phyloP scores from a whole-genome alignment of 2,113 vertebrate species.

The Amphiprion percula region DNA sequence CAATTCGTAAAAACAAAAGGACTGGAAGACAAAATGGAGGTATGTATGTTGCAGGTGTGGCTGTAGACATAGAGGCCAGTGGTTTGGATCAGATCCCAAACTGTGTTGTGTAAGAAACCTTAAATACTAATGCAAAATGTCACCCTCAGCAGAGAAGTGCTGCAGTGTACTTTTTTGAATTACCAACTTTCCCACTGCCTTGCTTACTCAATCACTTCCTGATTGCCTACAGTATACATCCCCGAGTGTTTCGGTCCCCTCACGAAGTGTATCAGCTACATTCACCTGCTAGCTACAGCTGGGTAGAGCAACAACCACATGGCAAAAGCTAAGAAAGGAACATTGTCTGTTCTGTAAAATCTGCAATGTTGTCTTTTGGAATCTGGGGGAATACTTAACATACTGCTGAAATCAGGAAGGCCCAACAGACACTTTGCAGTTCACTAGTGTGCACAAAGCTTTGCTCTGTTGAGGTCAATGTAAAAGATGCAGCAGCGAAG shows the following conservation, averaged over 20 bases:
- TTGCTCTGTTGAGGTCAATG: not conserved
- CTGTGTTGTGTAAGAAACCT: conserved; percentile 39
- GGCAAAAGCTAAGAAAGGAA: conserved; percentile 1
- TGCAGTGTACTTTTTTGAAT: conserved; percentile 25
- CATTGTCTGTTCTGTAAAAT: conserved; percentile 7
- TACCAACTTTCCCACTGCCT: conserved; percentile 27
- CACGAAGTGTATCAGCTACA: not conserved
- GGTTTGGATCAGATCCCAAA: conserved; percentile 56
- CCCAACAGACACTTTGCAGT: too few relatives aligned
- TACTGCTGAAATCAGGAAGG: not conserved
- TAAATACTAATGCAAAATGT: not conserved
- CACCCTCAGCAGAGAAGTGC: conserved; percentile 15
- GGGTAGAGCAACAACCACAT: not conserved
- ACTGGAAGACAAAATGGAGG: conserved; percentile 42
- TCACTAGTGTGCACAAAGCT: not conserved
- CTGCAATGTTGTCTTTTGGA: conserved; percentile 11
- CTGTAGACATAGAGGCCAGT: conserved; percentile 1
- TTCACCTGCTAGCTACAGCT: conserved; percentile 19
- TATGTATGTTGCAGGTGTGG: conserved; percentile 61
- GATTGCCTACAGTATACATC: conserved; percentile 1
- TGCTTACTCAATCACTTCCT: conserved; percentile 17
- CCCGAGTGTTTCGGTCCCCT: conserved; percentile 6
- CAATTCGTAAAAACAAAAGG: conserved; percentile 13
- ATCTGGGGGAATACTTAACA: not conserved
- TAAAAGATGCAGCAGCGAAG: not conserved